Conservation (phyloP, 2,797 vertebrate genomes). For the Simalia tracyae region DNA sequence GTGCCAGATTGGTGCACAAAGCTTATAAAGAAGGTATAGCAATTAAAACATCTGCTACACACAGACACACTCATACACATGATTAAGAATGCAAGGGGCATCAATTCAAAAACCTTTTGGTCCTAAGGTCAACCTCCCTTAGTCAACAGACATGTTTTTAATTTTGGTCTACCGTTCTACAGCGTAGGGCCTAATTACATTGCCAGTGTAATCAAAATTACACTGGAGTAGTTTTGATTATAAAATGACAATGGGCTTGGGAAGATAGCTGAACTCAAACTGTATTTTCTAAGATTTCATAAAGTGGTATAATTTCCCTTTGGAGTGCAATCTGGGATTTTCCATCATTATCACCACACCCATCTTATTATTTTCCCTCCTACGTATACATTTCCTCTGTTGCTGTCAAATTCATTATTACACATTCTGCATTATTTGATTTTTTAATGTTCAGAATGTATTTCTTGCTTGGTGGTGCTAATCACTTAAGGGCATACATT, state of each 20-base stretch:
- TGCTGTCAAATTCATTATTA: background rate
- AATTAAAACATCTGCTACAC: background rate
- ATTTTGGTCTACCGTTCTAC: background rate
- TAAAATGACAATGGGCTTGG: background rate
- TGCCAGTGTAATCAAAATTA: background rate
- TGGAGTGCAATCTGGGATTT: background rate
- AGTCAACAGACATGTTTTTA: background rate
- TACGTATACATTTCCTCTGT: background rate
- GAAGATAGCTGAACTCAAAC: background rate
- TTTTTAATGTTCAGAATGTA: background rate
- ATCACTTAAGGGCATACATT: background rate
- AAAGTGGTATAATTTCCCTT: background rate
- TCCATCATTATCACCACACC: background rate
- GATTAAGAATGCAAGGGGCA: background rate
- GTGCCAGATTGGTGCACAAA: background rate
- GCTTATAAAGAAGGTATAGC: background rate
- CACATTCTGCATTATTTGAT: background rate
- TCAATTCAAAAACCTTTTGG: background rate
- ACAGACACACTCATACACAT: background rate
- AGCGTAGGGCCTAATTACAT: background rate
- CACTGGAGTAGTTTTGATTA: background rate
- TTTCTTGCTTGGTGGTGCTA: background rate
- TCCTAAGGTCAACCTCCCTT: background rate
- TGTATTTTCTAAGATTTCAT: background rate
- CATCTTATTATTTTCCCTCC: background rate